Evolutionary conservation across 1,140 invertebrate species (phyloP), one percentile per base, ranked within the genome.

Genomic region (Magallana gigas): DNA sequence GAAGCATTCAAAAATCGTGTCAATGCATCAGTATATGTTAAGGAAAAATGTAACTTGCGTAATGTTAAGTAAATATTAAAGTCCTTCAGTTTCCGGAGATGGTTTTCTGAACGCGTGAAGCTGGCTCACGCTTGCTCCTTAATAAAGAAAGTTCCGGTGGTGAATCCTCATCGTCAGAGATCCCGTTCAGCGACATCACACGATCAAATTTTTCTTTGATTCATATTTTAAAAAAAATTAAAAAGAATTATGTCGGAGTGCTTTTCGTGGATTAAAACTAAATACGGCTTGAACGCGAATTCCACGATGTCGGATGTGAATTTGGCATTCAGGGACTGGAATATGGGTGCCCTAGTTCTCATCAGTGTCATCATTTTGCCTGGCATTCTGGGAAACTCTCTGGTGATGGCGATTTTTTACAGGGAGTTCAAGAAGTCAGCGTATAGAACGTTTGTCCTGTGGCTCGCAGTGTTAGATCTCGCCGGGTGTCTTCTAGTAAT

Each of bases 361-460:
- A 80, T 64, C 16, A 11, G 64, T 57, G 57, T 85, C 11, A 23
- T 85, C 5, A 85, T 85, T 57, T 18, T 85, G 56, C 36, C 62
- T 16, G 84, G 84, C 16, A 18, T 85, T 7, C 18, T 85, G 48
- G 84, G 84, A 18, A 85, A 85, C 29, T 71, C 68, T 71, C 16
- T 29, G 12, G 68, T 85, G 64, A 18, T 85, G 16, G 60, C 48
- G 23, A 85, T 85, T 23, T 85, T 64, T 36, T 23, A 68, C 56
- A 57, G 57, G 56, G 56, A 64, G 23, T 85, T 85, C 56, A 85
- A 80, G 29, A 76, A 57, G 56, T 85, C 84, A 11, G 57, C 57
- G 12, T 85, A 85, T 57, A 76, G 84, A 76, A 85, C 84, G 14
- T 85, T 68, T 56, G 62, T 64, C 1, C 29, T 85, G 5, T 85